Evolutionary conservation across 2,888 invertebrate genomes (phyloP).

Genomic region (Oligia strigilis): DNA sequence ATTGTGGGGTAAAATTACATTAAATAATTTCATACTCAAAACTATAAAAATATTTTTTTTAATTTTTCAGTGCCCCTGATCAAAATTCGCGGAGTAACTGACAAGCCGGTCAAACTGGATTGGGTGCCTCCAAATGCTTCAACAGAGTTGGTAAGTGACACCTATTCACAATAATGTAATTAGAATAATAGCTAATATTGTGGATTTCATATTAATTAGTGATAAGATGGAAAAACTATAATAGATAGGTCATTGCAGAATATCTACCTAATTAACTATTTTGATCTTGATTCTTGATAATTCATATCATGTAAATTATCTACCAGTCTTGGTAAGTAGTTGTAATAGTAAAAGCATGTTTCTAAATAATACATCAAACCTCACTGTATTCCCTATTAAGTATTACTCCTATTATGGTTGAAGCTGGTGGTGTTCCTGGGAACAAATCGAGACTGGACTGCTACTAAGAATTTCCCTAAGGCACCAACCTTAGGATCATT

Average conservation of each 20-base stretch:
- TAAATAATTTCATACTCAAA: background rate
- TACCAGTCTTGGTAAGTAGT: background rate
- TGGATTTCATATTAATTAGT: background rate
- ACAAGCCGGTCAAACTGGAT: constrained; percentile 92
- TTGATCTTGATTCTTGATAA: constrained; percentile 5
- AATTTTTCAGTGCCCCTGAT: constrained; percentile 87
- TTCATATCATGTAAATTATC: constrained; percentile 2
- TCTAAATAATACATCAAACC: background rate
- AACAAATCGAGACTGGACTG: background rate
- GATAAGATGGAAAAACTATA: constrained; percentile 16
- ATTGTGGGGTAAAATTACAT: background rate
- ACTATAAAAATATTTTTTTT: background rate
- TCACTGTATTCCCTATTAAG: no score
- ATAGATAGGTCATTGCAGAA: constrained; percentile 4
- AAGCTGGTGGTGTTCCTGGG: no score
- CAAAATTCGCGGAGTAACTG: constrained; percentile 90
- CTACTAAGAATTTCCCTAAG: background rate
- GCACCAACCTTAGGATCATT: background rate
- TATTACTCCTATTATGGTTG: background rate
- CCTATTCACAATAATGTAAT: background rate
- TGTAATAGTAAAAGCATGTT: background rate
- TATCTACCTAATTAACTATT: background rate
- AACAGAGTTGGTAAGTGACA: constrained; percentile 90
- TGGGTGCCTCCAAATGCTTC: constrained; percentile 94
- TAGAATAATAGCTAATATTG: background rate